Base-by-base conservation (phyloP, 2,888 invertebrate species). In the Ormyrus rosae region DNA sequence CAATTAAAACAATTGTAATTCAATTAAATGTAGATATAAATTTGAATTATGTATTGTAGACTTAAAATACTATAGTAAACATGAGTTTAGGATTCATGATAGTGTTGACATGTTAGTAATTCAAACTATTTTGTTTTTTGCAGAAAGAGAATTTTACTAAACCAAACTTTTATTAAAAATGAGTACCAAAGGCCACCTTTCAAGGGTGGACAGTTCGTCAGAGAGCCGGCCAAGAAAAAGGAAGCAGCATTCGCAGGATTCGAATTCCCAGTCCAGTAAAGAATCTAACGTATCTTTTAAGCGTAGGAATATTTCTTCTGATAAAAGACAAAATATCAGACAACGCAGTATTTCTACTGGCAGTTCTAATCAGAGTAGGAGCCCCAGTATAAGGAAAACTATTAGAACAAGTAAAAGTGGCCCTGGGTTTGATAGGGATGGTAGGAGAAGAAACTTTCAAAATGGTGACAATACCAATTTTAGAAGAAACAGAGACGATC, bases 311-410 rank as follows among this genome's bases (percentile, higher is more conserved):
- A 50, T 83, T 5, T 86, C 85, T 10, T 84, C 85, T 46, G 88
- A 87, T 53, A 89, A 87, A 65, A 85, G 85, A 48, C 84, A 82
- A 50, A 87, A 86, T 58, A 84, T 85, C 6, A 87, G 84, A 61
- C 84, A 79, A 48, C 84, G 85, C 34, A 85, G 85, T 61, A 85
- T 83, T 67, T 84, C 82, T 46, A 85, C 85, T 0, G 85, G 85
- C 45, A 86, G 85, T 72, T 86, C 86, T 0, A 85, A 84, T 70
- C 84, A 83, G 6, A 84, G 84, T 53, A 81, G 65, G n/a, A 81
- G 81, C 74, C 69, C 34, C 71, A 60, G 69, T 64, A 7, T 19
- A 56, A 76, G 71, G 51, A 81, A 70, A 65, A 45, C 71, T 51
- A 7, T 70, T 55, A 81, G 78, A 48, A 55, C 46, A 64, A 68